Base-by-base conservation (phyloP, 2,113 vertebrate species). In the Petroica traversi region DNA sequence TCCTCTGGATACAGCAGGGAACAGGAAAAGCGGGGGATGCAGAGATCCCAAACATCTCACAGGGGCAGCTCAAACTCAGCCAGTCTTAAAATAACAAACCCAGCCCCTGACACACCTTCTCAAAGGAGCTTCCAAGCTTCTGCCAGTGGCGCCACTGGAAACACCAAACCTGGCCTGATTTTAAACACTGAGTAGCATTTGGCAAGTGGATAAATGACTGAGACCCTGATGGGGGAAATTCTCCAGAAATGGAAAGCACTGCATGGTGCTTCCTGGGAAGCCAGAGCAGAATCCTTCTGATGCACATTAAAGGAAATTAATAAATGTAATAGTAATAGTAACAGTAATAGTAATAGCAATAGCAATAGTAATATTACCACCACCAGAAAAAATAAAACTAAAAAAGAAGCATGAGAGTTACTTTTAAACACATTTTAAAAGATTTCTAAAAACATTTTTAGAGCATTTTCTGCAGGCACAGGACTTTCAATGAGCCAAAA, bases 171-270 rank as follows among this genome's bases (percentile, higher is more conserved):
- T 64, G 62, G 77, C 71, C 52, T 10, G 26, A 9, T 41, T 38
- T 74, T 34, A 29, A 57, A 24, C 0, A 7, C 38, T 48, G 15
- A 36, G 34, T 5, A 54, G 83, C 29, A 15, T 45, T 55, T n/a
- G 43, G 79, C 40, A 72, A 33, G 19, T 0, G 28, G 40, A 18
- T 34, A 52, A 63, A 51, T 11, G n/a, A 12, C 17, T 6, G 5
- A 8, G 41, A 71, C 58, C 41, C 49, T 72, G 46, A 40, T 22
- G 7, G 12, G 24, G 62, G 51, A 62, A 40, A 62, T 26, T 10
- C 34, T 58, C n/a, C 26, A 48, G 6, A 54, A 19, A 5, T 1
- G 0, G 77, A n/a, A 38, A 59, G n/a, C 22, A 17, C 8, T 3
- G 1, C 38, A 3, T 3, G 7, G 25, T 3, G 3, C 38, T 62